phyloP scores from a whole-genome alignment of 1,140 invertebrate genomes.

The Microvelia longipes region DNA sequence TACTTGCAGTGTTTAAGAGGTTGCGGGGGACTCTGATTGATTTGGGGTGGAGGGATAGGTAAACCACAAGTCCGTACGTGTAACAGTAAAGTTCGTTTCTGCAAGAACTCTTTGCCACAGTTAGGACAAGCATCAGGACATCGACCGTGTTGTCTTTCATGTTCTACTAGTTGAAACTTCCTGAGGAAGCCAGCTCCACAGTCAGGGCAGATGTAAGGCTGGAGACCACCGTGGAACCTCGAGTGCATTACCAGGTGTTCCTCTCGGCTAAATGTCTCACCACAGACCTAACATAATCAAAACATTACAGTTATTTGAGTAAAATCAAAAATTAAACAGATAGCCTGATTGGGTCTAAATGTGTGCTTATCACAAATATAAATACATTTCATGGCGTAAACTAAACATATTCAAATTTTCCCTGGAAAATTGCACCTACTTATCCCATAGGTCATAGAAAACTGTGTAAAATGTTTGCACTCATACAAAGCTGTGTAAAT shows the following conservation, averaged over 20 bases:
- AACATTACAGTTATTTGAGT: no score
- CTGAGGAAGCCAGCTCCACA: constrained; percentile 67
- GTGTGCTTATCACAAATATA: background rate
- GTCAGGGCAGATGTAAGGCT: constrained; percentile 64
- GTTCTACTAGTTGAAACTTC: constrained; percentile 70
- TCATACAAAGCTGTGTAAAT: no score
- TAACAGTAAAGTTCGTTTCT: constrained; percentile 59
- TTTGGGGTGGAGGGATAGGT: constrained; percentile 11
- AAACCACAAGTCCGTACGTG: constrained; percentile 32
- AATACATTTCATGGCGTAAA: background rate
- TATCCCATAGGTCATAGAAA: no score
- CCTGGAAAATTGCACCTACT: no score
- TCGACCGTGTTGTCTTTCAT: constrained; percentile 58
- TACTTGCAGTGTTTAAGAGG: constrained; percentile 33
- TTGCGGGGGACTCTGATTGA: constrained; percentile 12
- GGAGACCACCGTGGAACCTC: constrained; percentile 58
- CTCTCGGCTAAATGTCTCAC: constrained; percentile 73
- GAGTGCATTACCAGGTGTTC: constrained; percentile 44
- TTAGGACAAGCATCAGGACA: constrained; percentile 63
- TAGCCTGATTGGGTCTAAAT: background rate
- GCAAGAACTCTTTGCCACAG: constrained; percentile 67
- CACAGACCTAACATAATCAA: constrained; percentile 61
- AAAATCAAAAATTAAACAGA: background rate
- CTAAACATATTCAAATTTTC: no score
- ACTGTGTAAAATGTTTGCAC: no score